Conservation (phyloP, 2,113 vertebrate genomes). For the Hemiscyllium ocellatum region DNA sequence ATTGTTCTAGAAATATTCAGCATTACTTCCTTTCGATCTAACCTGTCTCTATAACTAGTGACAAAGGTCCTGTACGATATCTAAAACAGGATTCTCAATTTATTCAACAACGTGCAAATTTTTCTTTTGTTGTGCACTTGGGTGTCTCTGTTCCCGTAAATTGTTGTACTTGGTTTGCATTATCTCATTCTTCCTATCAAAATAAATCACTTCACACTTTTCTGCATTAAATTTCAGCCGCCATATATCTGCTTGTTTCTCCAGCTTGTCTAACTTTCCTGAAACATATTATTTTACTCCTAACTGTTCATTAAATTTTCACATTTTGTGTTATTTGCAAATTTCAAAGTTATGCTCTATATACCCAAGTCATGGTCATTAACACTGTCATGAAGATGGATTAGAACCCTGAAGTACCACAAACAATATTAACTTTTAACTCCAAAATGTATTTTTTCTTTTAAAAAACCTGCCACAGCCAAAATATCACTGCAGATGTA, state of each 20-base stretch:
- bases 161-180: background rate
- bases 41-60: background rate
- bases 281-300: background rate
- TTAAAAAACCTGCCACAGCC: no score
- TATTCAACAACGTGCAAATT: no score
- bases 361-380: background rate
- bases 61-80: background rate
- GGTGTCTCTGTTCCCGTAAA: background rate
- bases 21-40: background rate
- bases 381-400: background rate
- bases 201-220: background rate
- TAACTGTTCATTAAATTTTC: background rate
- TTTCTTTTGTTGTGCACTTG: background rate
- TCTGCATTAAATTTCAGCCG: background rate
- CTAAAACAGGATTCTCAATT: background rate
- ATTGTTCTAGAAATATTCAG: background rate
- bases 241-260: background rate
- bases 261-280: background rate
- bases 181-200: background rate
- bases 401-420: no score
- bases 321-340: background rate
- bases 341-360: background rate
- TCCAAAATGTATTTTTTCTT: no score
- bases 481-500: no score
- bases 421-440: no score